Evolutionary conservation across 2,888 invertebrate genomes (phyloP).

Genomic region (Thera obeliscata): DNA sequence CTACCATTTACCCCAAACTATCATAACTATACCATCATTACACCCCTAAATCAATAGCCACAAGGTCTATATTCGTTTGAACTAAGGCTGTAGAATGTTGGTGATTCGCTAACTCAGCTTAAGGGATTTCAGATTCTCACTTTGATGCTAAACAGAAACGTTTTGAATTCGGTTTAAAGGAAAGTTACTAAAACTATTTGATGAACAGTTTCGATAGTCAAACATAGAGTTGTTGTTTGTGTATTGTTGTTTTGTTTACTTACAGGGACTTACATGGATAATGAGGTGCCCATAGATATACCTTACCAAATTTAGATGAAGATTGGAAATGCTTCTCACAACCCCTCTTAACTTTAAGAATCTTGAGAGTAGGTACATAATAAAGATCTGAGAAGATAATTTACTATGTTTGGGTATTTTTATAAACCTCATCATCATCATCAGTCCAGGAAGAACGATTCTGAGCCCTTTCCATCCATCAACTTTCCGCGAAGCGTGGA

Average conservation of each 20-base stretch:
- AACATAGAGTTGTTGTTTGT: conserved; percentile 40
- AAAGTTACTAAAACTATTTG: conserved; percentile 70
- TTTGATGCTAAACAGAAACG: conserved; percentile 75
- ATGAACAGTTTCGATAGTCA: conserved; percentile 55
- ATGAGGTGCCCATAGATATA: too few relatives aligned
- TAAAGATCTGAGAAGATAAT: too few relatives aligned
- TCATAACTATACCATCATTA: conserved; percentile 38
- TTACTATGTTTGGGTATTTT: too few relatives aligned
- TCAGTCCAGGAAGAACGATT: too few relatives aligned
- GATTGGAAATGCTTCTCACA: too few relatives aligned
- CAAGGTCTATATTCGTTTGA: conserved; percentile 45
- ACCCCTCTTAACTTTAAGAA: too few relatives aligned
- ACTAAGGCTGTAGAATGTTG: conserved; percentile 42
- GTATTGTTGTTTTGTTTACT: conserved; percentile 28
- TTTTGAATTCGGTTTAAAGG: conserved; percentile 68
- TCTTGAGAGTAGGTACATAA: too few relatives aligned
- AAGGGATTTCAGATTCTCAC: conserved; percentile 77
- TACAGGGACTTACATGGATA: not conserved
- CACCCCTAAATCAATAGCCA: conserved; percentile 35
- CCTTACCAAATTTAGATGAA: too few relatives aligned
- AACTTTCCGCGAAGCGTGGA: too few relatives aligned
- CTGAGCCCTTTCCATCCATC: too few relatives aligned
- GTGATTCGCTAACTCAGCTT: conserved; percentile 70
- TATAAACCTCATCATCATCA: too few relatives aligned
- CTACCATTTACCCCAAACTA: conserved; percentile 60